Conservation (phyloP, 2,888 invertebrate genomes). For the Sussaba pulchella region DNA sequence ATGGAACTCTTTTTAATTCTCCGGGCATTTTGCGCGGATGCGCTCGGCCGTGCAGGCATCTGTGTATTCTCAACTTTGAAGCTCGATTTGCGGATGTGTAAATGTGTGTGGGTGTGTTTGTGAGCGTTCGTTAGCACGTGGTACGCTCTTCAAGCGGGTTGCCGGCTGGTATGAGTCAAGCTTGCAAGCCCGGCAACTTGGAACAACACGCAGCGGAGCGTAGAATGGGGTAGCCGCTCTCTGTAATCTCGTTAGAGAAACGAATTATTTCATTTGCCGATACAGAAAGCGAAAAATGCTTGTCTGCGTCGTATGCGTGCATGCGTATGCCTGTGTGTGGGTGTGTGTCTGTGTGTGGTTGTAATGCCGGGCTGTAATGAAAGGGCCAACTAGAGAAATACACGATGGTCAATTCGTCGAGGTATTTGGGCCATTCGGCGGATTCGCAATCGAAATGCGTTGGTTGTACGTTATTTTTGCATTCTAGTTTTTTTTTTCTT, state of each 20-base stretch:
- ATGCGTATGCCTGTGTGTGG: too few species aligned
- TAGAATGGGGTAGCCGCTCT: conserved; percentile 14
- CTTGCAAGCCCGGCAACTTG: conserved; percentile 14
- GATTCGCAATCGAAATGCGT: conserved; percentile 44
- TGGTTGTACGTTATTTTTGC: background rate
- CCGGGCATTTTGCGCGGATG: background rate
- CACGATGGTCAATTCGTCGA: conserved; percentile 17
- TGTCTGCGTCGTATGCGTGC: conserved; percentile 4
- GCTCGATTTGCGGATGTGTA: background rate
- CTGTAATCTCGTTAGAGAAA: conserved; percentile 46
- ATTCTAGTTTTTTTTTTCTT: conserved; percentile 16
- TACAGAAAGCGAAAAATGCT: conserved; percentile 46
- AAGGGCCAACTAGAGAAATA: background rate
- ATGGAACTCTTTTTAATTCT: conserved; percentile 18
- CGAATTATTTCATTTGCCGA: conserved; percentile 50
- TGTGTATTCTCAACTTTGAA: background rate
- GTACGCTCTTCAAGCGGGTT: conserved; percentile 30
- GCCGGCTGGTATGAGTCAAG: conserved; percentile 14
- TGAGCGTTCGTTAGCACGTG: too few species aligned
- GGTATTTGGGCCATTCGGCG: conserved; percentile 11
- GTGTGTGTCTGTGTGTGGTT: too few species aligned
- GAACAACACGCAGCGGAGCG: conserved; percentile 24
- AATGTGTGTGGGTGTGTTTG: background rate
- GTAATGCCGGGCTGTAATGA: background rate
- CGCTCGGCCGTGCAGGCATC: background rate